Evolutionary conservation across 2,888 invertebrate species (phyloP), one percentile per base, ranked within the genome.

Genomic region (Dascillus cervinus): DNA sequence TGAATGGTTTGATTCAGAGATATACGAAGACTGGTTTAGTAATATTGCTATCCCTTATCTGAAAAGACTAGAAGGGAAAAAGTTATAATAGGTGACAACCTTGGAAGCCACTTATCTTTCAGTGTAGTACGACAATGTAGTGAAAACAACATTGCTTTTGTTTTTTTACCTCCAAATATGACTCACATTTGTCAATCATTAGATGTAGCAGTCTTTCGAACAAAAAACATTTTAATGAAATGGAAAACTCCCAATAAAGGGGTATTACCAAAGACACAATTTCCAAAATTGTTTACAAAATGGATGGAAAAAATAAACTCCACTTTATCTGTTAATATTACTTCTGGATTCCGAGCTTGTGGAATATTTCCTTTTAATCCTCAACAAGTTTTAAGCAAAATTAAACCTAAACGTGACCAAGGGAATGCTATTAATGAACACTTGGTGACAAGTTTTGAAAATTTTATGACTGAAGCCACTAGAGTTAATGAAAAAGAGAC

Each of bases 161-260:
- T 30, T 17, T 11, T 30, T 2, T 9, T 24, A 3, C 30, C 23
- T 5, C 23, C 24, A 1, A 30, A 30, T 10, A 1, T 11, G 17
- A 6, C 29, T 22, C n/a, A n/a, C n/a, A n/a, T n/a, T n/a, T n/a
- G n/a, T n/a, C 12, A 1, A 14, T 4, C 22, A 22, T 13, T 30
- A n/a, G 30, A 30, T 24, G 30, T 17, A 11, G 22, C 29, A 6
- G 22, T 22, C 11, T 29, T 29, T 10, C 22, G 22, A 8, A 12
- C 22, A 4, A 5, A 24, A n/a, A 30, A 30, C n/a, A n/a, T n/a
- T n/a, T n/a, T n/a, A n/a, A n/a, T n/a, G n/a, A n/a, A n/a, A n/a
- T n/a, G n/a, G n/a, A n/a, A n/a, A n/a, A n/a, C n/a, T 12, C 23
- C 9, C 9, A 20, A 5, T n/a, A 32, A 32, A 21, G 21, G 21